Percentiles rank a stretch among this genome's conserved stretches.
Evolutionary conservation across 2,113 vertebrate species (phyloP).

Genomic region (Cryptotis parvus): DNA sequence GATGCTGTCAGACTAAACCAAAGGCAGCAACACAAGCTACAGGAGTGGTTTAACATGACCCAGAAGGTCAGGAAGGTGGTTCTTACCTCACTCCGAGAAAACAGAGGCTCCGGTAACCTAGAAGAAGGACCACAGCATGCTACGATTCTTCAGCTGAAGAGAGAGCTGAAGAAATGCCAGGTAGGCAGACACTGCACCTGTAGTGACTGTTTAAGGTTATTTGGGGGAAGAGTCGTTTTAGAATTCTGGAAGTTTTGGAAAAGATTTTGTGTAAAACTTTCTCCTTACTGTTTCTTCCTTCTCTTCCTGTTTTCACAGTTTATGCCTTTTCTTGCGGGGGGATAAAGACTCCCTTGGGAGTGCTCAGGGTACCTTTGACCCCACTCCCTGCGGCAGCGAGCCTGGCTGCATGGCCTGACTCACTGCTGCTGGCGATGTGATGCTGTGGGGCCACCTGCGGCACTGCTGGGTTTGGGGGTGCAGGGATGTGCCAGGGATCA

Average conservation of each 20-base stretch:
- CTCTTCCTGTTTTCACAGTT: conserved; percentile 14
- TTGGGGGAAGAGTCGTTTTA: conserved; percentile 40
- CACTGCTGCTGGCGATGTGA: too few relatives aligned
- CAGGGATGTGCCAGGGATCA: too few relatives aligned
- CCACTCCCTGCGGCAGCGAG: too few relatives aligned
- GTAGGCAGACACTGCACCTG: conserved; percentile 83
- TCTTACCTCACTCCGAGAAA: conserved; percentile 65
- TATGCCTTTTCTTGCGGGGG: background rate
- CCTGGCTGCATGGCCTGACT: too few relatives aligned
- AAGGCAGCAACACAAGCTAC: conserved; percentile 85
- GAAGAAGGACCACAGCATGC: conserved; percentile 84
- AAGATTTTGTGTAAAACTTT: conserved; percentile 29
- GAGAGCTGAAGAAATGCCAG: conserved; percentile 92
- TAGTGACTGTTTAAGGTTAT: conserved; percentile 36
- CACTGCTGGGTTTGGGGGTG: too few relatives aligned
- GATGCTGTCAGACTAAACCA: conserved; percentile 80
- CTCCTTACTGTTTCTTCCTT: conserved; percentile 2
- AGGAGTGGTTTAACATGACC: conserved; percentile 90
- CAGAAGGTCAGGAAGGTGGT: conserved; percentile 83
- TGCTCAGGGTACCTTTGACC: too few relatives aligned
- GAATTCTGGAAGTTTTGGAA: background rate
- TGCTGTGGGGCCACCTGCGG: too few relatives aligned
- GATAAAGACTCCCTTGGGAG: too few relatives aligned
- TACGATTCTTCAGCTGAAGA: conserved; percentile 88
- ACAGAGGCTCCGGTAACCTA: conserved; percentile 13